Base-by-base conservation (phyloP, 2,113 vertebrate genomes). In the Saiga tatarica region DNA sequence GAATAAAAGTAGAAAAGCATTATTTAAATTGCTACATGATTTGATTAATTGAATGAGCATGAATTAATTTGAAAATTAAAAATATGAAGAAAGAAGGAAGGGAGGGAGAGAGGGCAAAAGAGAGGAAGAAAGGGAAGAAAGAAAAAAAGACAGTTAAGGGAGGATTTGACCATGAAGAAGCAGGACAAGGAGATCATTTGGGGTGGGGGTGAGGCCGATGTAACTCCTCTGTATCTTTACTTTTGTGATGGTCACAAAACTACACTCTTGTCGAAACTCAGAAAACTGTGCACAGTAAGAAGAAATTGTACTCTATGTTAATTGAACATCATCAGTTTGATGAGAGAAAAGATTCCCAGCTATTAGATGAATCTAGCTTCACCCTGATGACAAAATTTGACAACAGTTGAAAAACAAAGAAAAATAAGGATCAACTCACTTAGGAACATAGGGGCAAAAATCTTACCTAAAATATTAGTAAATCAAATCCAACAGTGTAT, bases 191-290 rank as follows among this genome's bases (percentile, higher is more conserved):
- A 28, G 23, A 3, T 52, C 26, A 1, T 45, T 30, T 6, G 15
- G 42, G 17, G 13, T 2, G 15, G 10, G 9, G 25, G 6, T 47
- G 28, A 0, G 0, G 10, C 12, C 1, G 7, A 42, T 50, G 47
- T 71, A n/a, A 8, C 11, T 21, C 0, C 12, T 47, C 15, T 57
- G 25, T 47, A 4, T 53, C 52, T 42, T 83, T 25, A 12, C 3
- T 6, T 9, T 42, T 13, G 10, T 6, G 3, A 17, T 39, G 8
- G 14, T 7, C 67, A 47, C 15, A 0, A 2, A 15, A 52, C 67
- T 19, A 6, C 15, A 17, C 1, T 6, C 39, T 47, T 52, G 36
- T 71, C 6, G 8, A 64, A 83, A 42, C 17, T 52, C 16, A 55
- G 2, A 76, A 9, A 39, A 53, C 16, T 36, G 11, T 3, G 15